phyloP scores from a whole-genome alignment of 2,888 invertebrate species.

The Dorcus hopei region DNA sequence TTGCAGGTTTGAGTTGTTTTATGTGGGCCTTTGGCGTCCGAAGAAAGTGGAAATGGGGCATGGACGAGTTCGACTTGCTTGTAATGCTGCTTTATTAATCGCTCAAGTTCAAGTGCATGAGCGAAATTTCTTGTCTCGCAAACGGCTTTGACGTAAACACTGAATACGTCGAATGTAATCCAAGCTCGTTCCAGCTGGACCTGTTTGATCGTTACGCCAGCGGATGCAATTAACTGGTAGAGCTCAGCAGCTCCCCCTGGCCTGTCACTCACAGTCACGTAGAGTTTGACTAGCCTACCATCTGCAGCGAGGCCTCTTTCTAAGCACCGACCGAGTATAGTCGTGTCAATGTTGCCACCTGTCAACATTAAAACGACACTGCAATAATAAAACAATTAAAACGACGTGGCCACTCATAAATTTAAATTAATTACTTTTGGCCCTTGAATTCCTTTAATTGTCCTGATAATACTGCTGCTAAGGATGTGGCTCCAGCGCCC shows the following conservation, averaged over 20 bases:
- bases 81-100: conserved; percentile 56
- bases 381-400: conserved; percentile 10
- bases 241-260: conserved; percentile 87
- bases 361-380: conserved; percentile 55
- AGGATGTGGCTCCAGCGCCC: conserved; percentile 82
- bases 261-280: conserved; percentile 73
- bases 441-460: conserved; percentile 71
- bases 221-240: conserved; percentile 68
- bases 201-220: conserved; percentile 90
- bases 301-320: conserved; percentile 83
- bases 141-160: conserved; percentile 80
- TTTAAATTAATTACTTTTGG: conserved; percentile 52
- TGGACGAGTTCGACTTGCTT: conserved; percentile 3
- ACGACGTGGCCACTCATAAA: background rate
- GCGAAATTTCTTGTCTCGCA: conserved; percentile 83
- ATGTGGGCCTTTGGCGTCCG: background rate
- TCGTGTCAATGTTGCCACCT: conserved; percentile 86
- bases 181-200: conserved; percentile 74
- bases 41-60: conserved; percentile 12
- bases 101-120: conserved; percentile 65
- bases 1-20: background rate
- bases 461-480: conserved; percentile 82
- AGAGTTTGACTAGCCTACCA: conserved; percentile 69
- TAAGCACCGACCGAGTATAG: conserved; percentile 76
- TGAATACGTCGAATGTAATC: conserved; percentile 86